Percentiles rank a stretch among this genome's conserved stretches.
Conservation (phyloP, 2,888 invertebrate species). For the Gryllus longicercus region DNA sequence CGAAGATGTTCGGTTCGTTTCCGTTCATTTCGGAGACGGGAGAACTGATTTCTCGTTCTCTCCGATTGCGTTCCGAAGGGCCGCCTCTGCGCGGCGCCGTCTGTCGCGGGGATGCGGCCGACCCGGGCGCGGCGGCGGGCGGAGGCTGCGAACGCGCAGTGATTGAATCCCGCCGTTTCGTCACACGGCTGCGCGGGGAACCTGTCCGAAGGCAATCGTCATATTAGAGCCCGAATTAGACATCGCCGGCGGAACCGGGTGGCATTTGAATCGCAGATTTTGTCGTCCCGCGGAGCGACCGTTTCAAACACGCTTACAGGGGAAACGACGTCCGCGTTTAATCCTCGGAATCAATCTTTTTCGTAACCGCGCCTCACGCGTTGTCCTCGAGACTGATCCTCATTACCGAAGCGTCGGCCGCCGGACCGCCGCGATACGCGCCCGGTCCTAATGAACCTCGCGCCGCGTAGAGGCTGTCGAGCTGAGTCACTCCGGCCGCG, state of each 20-base stretch:
- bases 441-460: background rate
- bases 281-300: background rate
- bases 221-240: slow-evolving; percentile 11
- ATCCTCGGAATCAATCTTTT: background rate
- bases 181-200: background rate
- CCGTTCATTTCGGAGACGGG: background rate
- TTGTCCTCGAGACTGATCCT: background rate
- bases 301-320: background rate
- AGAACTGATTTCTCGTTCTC: background rate
- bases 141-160: background rate
- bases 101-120: background rate
- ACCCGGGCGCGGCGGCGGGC: background rate
- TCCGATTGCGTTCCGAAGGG: background rate
- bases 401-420: background rate
- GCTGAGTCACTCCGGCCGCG: background rate
- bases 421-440: background rate
- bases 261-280: background rate
- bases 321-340: background rate
- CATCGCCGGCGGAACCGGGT: background rate
- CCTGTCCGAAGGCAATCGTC: background rate
- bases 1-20: slow-evolving; percentile 1
- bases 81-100: background rate
- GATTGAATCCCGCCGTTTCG: background rate
- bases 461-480: background rate
- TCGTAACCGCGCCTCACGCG: background rate